Evolutionary conservation across 2,888 invertebrate species (phyloP).

Genomic region (Belgica antarctica): DNA sequence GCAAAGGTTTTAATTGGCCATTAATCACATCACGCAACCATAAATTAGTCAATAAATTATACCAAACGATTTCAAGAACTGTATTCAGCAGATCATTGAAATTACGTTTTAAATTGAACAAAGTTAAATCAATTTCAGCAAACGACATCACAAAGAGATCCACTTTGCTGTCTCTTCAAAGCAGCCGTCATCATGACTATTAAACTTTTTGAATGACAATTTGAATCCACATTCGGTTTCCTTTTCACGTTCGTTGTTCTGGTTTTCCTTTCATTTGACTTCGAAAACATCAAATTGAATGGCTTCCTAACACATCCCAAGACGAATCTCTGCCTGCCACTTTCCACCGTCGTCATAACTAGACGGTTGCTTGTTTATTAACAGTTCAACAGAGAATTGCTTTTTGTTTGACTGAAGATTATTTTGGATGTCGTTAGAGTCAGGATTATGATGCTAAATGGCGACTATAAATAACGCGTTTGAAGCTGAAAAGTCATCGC

Average conservation of each 20-base stretch:
- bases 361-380: neutral
- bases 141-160: too few relatives aligned
- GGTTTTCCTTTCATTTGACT: neutral
- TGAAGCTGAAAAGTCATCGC: neutral
- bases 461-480: neutral
- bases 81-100: too few relatives aligned
- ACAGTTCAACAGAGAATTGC: neutral
- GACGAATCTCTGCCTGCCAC: too few relatives aligned
- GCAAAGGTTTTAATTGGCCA: conserved; percentile 35
- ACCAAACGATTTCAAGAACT: neutral
- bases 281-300: neutral
- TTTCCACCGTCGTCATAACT: too few relatives aligned
- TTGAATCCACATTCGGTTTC: too few relatives aligned
- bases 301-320: too few relatives aligned
- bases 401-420: neutral
- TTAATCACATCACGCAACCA: conserved; percentile 31
- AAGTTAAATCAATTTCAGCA: too few relatives aligned
- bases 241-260: neutral
- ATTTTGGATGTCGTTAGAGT: too few relatives aligned
- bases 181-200: neutral
- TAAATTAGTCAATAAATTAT: neutral
- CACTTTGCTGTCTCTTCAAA: too few relatives aligned
- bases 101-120: too few relatives aligned
- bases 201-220: too few relatives aligned
- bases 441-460: neutral